Evolutionary conservation across 2,113 vertebrate genomes (phyloP).

Genomic region (Monopterus albus): DNA sequence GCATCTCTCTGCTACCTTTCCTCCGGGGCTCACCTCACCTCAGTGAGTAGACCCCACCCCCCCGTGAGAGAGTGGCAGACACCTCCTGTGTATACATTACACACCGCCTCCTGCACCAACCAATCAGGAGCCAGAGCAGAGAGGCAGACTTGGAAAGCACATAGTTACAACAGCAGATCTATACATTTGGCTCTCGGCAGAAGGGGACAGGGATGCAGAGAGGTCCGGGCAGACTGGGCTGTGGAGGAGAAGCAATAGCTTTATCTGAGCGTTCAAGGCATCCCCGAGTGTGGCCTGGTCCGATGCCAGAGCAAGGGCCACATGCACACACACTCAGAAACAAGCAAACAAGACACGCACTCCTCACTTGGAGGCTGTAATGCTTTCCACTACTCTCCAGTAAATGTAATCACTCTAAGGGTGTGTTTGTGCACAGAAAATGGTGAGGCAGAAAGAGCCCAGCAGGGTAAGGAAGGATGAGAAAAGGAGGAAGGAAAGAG

Average conservation of each 20-base stretch:
- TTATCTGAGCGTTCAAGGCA: constrained; percentile 60
- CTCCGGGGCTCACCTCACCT: constrained; percentile 53
- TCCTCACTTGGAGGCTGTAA: constrained; percentile 22
- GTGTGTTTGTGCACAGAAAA: constrained; percentile 5
- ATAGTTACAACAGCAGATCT: constrained; percentile 78
- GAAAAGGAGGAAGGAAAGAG: constrained; percentile 3
- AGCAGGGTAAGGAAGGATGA: neutral
- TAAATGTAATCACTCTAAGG: constrained; percentile 52
- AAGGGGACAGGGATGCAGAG: constrained; percentile 36
- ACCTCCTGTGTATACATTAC: constrained; percentile 75
- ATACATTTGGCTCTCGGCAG: constrained; percentile 53
- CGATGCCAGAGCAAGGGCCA: constrained; percentile 37
- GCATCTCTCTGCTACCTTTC: constrained; percentile 55
- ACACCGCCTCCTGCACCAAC: constrained; percentile 63
- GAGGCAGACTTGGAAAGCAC: constrained; percentile 80
- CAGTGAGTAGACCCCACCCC: constrained; percentile 45
- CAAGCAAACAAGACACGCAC: constrained; percentile 44
- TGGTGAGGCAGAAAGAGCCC: neutral
- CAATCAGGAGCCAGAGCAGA: constrained; percentile 72
- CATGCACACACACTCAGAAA: constrained; percentile 29
- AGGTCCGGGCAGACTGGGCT: neutral
- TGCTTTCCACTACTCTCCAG: constrained; percentile 37
- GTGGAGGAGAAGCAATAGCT: constrained; percentile 5
- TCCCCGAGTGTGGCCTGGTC: constrained; percentile 63
- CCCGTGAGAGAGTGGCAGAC: constrained; percentile 26